Conservation (phyloP, 2,797 vertebrate genomes). For the Thamnophis elegans region DNA sequence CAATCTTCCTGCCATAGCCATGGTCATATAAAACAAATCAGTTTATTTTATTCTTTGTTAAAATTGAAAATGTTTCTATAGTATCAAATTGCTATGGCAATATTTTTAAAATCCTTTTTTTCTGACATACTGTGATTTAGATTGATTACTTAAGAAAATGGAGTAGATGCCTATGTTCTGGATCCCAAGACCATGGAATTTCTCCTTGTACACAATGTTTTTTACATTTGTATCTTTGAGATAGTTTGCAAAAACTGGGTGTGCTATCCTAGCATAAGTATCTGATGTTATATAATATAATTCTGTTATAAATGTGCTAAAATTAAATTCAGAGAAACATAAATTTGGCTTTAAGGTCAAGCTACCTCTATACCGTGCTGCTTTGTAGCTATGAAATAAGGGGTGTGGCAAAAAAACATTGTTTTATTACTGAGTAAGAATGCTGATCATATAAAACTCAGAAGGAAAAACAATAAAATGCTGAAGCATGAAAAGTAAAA, state of each 20-base stretch:
- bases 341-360: conserved; percentile 32
- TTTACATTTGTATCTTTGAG: not conserved
- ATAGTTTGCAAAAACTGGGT: not conserved
- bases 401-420: conserved; percentile 28
- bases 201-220: conserved; percentile 13
- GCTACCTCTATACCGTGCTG: conserved; percentile 41
- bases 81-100: not conserved
- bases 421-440: conserved; percentile 25
- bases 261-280: not conserved
- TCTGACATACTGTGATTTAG: not conserved
- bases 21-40: not conserved
- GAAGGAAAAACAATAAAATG: conserved; percentile 26
- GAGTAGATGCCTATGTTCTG: not conserved
- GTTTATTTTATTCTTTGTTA: conserved; percentile 1
- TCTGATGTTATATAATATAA: not conserved
- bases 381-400: conserved; percentile 52
- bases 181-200: conserved; percentile 19
- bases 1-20: not conserved
- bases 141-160: not conserved
- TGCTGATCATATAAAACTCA: conserved; percentile 32
- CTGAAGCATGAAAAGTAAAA: conserved; percentile 52
- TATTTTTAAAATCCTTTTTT: not conserved
- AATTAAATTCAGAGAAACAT: conserved; percentile 3
- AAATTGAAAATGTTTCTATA: conserved; percentile 5
- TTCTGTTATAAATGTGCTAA: not conserved